Evolutionary conservation across 2,888 invertebrate species (phyloP), one percentile per base, ranked within the genome.

Genomic region (Oscheius sp.): DNA sequence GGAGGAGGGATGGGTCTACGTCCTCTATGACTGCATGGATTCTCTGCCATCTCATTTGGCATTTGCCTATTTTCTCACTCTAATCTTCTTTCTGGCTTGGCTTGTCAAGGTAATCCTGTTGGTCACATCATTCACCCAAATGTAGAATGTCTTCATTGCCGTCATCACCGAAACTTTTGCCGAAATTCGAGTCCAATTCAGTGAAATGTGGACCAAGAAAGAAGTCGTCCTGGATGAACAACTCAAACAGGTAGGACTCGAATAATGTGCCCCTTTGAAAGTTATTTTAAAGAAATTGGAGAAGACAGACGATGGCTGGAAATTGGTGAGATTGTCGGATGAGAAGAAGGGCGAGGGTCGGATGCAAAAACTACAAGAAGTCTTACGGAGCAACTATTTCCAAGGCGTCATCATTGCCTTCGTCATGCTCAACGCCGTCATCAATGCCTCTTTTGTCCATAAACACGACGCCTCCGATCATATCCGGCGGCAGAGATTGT

Each of bases 41-140:
- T 85, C 87, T 7, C 75, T 87, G 12, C 87, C 87, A 0, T 85
- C 87, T 1, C 82, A 86, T 59, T 92, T 96, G 85, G 96, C 98
- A 5, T 95, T 95, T 53, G 92, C 98, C 80, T 99, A 99, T 90
- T 95, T 93, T 91, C 95, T 96, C 86, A 97, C 99, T 6, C 95
- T 99, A 93, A 99, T 99, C 88, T 99, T 99, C 91, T 98, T 99
- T 89, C 91, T 99, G 79, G 98, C 99, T 0, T 99, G 99, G 99
- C 91, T 99, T 61, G 99, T 99, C 74, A 99, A 99, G 89, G 91
- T 91, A 76, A 13, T 49, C 13, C 21, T 13, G 16, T 7, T 5
- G 16, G 25, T 12, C 16, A 55, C 35, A 9, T 6, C 35, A 35
- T 6, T 35, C 35, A 6, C 35, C 5, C 3, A n/a, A 29, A n/a